These are phyloP conservation scores for Nasonia vitripennis DNA, from an alignment of 1,140 invertebrate genomes.

Conservation along the genomic window DNA sequence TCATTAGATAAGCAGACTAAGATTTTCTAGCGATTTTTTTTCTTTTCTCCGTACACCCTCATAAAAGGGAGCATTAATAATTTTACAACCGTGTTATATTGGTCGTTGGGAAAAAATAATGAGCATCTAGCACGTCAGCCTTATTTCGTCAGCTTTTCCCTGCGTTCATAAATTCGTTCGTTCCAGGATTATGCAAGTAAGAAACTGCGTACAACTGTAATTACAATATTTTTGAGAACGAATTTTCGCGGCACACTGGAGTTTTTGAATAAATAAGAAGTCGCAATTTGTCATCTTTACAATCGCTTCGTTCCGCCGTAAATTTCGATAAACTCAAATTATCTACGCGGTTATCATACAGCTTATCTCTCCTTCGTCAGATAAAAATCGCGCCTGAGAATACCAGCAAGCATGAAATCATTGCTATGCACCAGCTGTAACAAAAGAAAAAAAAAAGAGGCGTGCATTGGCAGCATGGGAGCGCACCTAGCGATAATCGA, in stretches of 20 bases:
- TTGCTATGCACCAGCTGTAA: conserved; percentile 8
- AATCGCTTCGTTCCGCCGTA: neutral
- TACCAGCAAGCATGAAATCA: neutral
- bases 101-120: conserved; percentile 1
- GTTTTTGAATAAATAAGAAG: no score
- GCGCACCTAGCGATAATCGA: conserved; percentile 23
- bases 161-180: neutral
- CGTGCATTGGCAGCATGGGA: neutral
- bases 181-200: no score
- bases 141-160: neutral
- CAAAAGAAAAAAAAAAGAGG: neutral
- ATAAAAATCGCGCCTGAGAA: neutral
- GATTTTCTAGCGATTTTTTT: neutral
- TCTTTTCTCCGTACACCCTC: neutral
- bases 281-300: neutral
- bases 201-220: no score
- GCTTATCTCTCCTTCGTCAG: neutral
- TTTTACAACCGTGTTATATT: conserved; percentile 29
- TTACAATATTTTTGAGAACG: no score
- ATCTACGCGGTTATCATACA: neutral
- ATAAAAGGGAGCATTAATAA: conserved; percentile 1
- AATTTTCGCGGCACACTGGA: no score
- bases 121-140: neutral
- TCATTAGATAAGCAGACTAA: conserved; percentile 15
- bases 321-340: neutral